Base-by-base conservation (phyloP, 2,797 vertebrate genomes). In the Eospalax fontanierii region DNA sequence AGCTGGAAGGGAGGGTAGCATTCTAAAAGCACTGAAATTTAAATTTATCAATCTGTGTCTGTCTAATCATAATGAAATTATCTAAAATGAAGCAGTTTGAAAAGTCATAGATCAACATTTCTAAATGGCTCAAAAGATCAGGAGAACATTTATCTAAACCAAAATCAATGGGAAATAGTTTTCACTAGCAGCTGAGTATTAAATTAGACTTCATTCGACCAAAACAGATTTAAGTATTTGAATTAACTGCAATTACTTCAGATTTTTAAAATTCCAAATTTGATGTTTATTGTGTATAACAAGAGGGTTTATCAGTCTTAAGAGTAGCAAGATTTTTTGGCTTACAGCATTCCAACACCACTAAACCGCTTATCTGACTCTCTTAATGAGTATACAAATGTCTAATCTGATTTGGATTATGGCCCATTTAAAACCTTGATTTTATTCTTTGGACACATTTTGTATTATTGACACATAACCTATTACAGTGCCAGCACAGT, bases 361-460 rank as follows among this genome's bases (percentile, higher is more conserved):
- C 50, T 89, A 83, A 95, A 89, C 16, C 93, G 90, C 78, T 83
- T 87, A 95, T 79, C 97, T 94, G 95, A 95, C 24, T 91, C 40
- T 95, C 61, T 90, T 97, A 91, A 97, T 94, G 90, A 97, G 78
- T 82, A 89, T 68, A 86, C 85, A 96, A 95, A 88, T 54, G 71
- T 91, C 43, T 94, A 97, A 94, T 97, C 96, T 97, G 94, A 95
- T 95, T 82, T 97, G 93, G 90, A 85, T 96, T 96, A 87, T 59
- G 24, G 38, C 91, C 15, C 70, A 89, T 84, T 92, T 95, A 96
- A 94, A 96, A 96, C 68, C 83, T 95, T 95, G 46, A 94, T 91
- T 95, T 97, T 92, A 93, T 96, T 96, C 94, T 87, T 94, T 85
- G 89, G 68, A 87, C 94, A 97, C 57, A 92, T 68, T 96, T 65